These are phyloP conservation scores for Solea senegalensis DNA, from an alignment of 2,113 vertebrate species.

Conservation along the genomic window DNA sequence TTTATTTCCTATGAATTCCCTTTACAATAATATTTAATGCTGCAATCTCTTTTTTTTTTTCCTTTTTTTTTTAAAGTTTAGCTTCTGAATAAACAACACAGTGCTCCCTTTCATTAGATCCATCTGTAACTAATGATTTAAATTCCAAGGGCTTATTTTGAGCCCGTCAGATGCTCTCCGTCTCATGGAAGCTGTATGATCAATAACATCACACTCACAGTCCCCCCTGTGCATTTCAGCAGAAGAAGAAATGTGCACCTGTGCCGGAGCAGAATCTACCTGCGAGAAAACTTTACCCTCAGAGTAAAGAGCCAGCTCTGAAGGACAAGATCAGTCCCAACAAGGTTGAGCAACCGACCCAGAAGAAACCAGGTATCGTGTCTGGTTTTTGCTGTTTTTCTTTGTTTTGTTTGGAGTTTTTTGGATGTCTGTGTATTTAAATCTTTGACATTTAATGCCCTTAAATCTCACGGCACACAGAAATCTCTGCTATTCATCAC, in stretches of 20 bases:
- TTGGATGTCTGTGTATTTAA: too few relatives aligned
- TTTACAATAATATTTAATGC: background rate
- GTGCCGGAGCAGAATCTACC: conserved; percentile 55
- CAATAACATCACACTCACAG: conserved; percentile 42
- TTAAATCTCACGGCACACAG: background rate
- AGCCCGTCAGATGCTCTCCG: conserved; percentile 19
- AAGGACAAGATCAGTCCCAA: conserved; percentile 60
- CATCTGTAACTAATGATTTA: conserved; percentile 30
- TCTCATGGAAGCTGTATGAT: conserved; percentile 52
- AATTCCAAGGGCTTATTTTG: conserved; percentile 10
- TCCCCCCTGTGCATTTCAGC: conserved; percentile 60
- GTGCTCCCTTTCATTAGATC: background rate
- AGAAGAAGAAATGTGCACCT: conserved; percentile 74
- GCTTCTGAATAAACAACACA: background rate
- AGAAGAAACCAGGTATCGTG: conserved; percentile 68
- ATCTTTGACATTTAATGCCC: conserved; percentile 4
- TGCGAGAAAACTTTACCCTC: conserved; percentile 48
- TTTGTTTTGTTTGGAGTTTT: conserved; percentile 14
- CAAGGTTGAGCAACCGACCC: conserved; percentile 45
- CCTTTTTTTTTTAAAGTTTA: background rate
- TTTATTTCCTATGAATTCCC: too few relatives aligned
- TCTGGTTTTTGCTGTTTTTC: background rate
- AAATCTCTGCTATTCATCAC: conserved; percentile 1
- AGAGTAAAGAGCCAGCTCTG: conserved; percentile 45
- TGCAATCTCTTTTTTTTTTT: background rate